Evolutionary conservation across 2,113 vertebrate species (phyloP).

Genomic region (Muntiacus muntjak): DNA sequence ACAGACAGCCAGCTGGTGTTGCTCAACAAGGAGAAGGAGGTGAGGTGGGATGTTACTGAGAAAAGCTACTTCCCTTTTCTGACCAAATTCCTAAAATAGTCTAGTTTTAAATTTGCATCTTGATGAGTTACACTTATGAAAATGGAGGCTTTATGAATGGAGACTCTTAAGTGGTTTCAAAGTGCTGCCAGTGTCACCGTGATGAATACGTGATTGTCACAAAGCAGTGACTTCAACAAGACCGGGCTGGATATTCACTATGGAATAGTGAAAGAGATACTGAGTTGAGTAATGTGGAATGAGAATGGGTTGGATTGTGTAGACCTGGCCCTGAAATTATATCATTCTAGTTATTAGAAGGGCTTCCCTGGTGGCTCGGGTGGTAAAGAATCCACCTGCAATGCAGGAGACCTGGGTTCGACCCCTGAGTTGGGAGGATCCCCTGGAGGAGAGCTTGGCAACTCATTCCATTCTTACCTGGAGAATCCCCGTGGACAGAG

Average conservation of each 20-base stretch:
- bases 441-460: background rate
- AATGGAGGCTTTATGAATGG: background rate
- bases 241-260: background rate
- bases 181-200: background rate
- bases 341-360: background rate
- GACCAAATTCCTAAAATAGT: background rate
- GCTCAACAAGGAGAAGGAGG: slow-evolving; percentile 93
- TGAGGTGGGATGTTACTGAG: slow-evolving; percentile 58
- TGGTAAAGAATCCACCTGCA: background rate
- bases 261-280: background rate
- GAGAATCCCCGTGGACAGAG: background rate
- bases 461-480: background rate
- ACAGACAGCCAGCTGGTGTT: slow-evolving; percentile 95
- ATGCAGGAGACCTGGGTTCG: background rate
- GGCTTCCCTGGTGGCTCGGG: background rate
- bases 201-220: background rate
- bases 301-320: background rate
- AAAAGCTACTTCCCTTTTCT: background rate
- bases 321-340: background rate
- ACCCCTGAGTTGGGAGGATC: background rate
- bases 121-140: background rate
- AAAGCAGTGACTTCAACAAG: background rate
- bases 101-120: background rate
- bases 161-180: background rate
- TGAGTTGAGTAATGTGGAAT: background rate